Conservation (phyloP, 2,113 vertebrate genomes). For the Megaptera novaeangliae region DNA sequence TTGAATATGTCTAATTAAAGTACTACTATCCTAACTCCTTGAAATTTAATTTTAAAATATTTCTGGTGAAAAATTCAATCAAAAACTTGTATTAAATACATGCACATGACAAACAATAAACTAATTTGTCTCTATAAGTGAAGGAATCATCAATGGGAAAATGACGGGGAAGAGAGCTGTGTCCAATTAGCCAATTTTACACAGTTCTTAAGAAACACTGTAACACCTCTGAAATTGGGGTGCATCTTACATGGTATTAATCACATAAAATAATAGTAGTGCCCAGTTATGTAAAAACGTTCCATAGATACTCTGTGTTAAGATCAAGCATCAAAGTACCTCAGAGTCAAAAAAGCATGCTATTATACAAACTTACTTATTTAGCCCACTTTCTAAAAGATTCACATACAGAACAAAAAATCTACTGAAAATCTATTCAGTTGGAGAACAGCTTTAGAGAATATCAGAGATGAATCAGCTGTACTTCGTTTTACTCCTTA, state of each 20-base stretch:
- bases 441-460: background rate
- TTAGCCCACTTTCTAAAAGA: background rate
- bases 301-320: background rate
- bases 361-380: background rate
- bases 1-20: background rate
- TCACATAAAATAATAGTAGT: background rate
- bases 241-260: background rate
- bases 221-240: background rate
- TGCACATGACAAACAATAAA: background rate
- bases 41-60: slow-evolving; percentile 20
- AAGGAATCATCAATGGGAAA: background rate
- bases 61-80: background rate
- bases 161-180: background rate
- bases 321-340: background rate
- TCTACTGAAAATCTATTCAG: background rate
- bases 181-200: background rate
- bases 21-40: background rate
- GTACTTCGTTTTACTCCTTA: background rate
- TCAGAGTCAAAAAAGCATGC: background rate
- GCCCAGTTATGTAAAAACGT: background rate
- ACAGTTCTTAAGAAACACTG: background rate
- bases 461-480: background rate
- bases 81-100: background rate
- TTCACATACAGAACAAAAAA: background rate
- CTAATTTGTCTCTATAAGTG: background rate